Evolutionary conservation across 1,140 invertebrate genomes (phyloP), one percentile per base, ranked within the genome.

Genomic region (Hylaeus anthracinus): DNA sequence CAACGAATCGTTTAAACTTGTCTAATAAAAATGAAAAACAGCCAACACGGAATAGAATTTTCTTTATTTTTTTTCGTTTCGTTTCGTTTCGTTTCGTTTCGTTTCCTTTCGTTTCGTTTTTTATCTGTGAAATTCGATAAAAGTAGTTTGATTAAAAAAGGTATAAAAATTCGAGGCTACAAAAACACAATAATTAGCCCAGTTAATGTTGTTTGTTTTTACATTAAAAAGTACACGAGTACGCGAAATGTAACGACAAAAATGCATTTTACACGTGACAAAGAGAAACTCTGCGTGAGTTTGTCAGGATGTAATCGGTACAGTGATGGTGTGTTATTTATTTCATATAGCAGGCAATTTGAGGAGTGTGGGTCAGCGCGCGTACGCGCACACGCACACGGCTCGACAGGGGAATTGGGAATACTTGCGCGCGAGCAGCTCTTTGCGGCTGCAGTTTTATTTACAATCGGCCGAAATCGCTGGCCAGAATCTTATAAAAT

Each of bases 401-500:
- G 6, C 26, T n/a, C 58, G 37, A 63, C 37, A 12, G 10, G 37
- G 39, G 39, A 26, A 26, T 26, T 41, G 12, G 37, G 61, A 48
- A 9, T 45, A 48, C n/a, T 26, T 26, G 26, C 43, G n/a, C n/a
- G 45, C 1, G n/a, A 41, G n/a, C 43, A 60, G 15, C 41, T 14
- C 5, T n/a, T 48, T 48, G 63, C 41, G 3, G 4, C 41, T 45
- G 4, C 8, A 41, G 64, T 45, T 55, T 79, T 72, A 79, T 79
- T 72, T 79, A 72, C 76, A 79, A 9, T 48, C 5, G 12, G 45
- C 26, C 37, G 1, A 37, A 14, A 41, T 37, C 37, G 12, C 14
- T 4, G 26, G 39, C 41, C 12, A 26, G 5, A 14, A 58, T 15
- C 41, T 72, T 64, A 26, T 45, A 72, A 64, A 9, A 4, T 39